Evolutionary conservation across 1,140 invertebrate species (phyloP).

Genomic region (Drosophila saltans): DNA sequence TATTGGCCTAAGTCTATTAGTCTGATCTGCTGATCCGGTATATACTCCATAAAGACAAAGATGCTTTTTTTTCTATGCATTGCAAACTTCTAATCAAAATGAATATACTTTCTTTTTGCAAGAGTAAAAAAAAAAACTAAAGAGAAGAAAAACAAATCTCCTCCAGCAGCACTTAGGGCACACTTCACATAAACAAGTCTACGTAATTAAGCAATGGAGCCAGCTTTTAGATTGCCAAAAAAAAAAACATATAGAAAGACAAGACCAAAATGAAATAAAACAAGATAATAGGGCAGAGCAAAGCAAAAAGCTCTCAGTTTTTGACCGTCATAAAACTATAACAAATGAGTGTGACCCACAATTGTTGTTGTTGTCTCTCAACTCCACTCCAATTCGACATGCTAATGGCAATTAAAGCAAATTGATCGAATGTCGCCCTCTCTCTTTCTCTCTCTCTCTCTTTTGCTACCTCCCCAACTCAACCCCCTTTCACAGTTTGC

Average conservation of each 20-base stretch:
- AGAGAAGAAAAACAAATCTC: background rate
- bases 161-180: slow-evolving; percentile 12
- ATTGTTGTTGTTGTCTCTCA: background rate
- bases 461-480: background rate
- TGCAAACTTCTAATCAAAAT: too few relatives aligned
- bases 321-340: slow-evolving; percentile 47
- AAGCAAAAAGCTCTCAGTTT: slow-evolving; percentile 35
- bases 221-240: slow-evolving; percentile 4
- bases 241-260: slow-evolving; percentile 12
- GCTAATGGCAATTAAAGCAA: slow-evolving; percentile 77
- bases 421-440: slow-evolving; percentile 65
- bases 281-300: slow-evolving; percentile 21
- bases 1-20: too few relatives aligned
- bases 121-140: background rate
- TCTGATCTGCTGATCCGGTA: too few relatives aligned
- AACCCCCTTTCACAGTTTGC: background rate
- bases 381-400: slow-evolving; percentile 57
- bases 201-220: slow-evolving; percentile 10
- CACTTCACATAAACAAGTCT: slow-evolving; percentile 8
- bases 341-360: slow-evolving; percentile 61
- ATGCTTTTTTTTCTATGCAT: too few relatives aligned
- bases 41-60: too few relatives aligned
- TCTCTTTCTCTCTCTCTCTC: slow-evolving; percentile 38
- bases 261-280: slow-evolving; percentile 38
- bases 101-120: too few relatives aligned